Base-by-base conservation (phyloP, 2,888 invertebrate species). In the Trissolcus japonicus region DNA sequence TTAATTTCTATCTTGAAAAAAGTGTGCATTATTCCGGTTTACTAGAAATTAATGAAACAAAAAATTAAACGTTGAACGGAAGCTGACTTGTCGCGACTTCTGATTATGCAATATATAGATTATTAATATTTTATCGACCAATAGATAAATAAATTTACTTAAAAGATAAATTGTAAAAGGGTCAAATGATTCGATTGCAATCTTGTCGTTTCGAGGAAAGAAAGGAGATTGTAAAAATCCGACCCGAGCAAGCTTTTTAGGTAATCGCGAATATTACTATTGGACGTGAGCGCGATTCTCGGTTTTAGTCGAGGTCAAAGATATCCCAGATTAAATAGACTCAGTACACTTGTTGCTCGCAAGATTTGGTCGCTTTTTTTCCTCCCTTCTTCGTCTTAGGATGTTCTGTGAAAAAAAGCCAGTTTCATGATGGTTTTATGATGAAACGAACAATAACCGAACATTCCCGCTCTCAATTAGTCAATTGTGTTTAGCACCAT, bases 281-380 rank as follows among this genome's bases (percentile, higher is more conserved):
- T 55, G 57, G 57, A 72, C 65, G 79, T 63, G 72, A 75, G 74
- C 74, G 46, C 73, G 67, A 76, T 65, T 59, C 78, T 76, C 76
- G 74, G 59, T 48, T 35, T 35, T 62, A 79, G 75, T 77, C 79
- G 80, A 79, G 81, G 80, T 80, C 81, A 79, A 80, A 81, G 79
- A 80, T 79, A 80, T 79, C 80, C 78, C 80, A 79, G 82, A 80
- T 82, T 82, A 82, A 80, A 82, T 82, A 78, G 80, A 80, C 77
- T 81, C 77, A 78, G 78, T 80, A 77, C 81, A 82, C 82, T 82
- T 82, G 81, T 82, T 82, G 82, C 82, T 77, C 79, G 68, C 40
- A 46, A 71, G 71, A 71, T 71, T 75, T 69, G 62, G 66, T 76
- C 61, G 57, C 60, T 73, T 68, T 74, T 73, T 73, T 57, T 69